phyloP scores from a whole-genome alignment of 2,113 vertebrate species.

The Forbesichthys agassizii region DNA sequence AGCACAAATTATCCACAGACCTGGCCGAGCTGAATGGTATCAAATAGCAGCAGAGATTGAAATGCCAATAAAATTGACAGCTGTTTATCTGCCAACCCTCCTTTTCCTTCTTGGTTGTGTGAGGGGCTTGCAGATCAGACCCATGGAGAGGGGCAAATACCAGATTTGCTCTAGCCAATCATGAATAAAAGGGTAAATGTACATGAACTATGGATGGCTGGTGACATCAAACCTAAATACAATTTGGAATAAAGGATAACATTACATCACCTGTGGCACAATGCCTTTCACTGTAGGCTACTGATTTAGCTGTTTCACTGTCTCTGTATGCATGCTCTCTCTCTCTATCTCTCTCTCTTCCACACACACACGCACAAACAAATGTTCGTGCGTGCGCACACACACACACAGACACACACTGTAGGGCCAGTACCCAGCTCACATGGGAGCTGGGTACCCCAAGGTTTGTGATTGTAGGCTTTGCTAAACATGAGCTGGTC shows the following conservation, averaged over 20 bases:
- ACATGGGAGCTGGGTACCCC: conserved; percentile 80
- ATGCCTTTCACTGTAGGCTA: no score
- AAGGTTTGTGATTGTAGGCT: conserved; percentile 99
- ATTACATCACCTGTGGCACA: no score
- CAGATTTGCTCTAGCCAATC: no score
- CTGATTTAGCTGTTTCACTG: neutral
- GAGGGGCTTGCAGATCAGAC: conserved; percentile 75
- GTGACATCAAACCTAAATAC: neutral
- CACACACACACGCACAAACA: neutral
- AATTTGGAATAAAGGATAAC: no score
- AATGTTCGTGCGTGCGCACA: neutral
- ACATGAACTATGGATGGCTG: neutral
- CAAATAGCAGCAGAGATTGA: conserved; percentile 86
- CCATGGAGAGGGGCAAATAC: conserved; percentile 11
- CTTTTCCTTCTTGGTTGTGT: conserved; percentile 60
- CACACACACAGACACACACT: conserved; percentile 7
- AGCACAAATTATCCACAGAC: conserved; percentile 80
- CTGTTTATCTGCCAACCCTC: conserved; percentile 59
- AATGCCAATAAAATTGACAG: conserved; percentile 85
- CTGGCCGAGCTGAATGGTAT: conserved; percentile 83
- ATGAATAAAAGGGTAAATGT: neutral
- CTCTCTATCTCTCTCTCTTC: no score
- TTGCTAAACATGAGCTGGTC: conserved; percentile 96
- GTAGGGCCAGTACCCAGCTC: conserved; percentile 70
- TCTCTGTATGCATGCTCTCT: neutral